Base-by-base conservation (phyloP, 2,113 vertebrate genomes). In the Anarrhichthys ocellatus region DNA sequence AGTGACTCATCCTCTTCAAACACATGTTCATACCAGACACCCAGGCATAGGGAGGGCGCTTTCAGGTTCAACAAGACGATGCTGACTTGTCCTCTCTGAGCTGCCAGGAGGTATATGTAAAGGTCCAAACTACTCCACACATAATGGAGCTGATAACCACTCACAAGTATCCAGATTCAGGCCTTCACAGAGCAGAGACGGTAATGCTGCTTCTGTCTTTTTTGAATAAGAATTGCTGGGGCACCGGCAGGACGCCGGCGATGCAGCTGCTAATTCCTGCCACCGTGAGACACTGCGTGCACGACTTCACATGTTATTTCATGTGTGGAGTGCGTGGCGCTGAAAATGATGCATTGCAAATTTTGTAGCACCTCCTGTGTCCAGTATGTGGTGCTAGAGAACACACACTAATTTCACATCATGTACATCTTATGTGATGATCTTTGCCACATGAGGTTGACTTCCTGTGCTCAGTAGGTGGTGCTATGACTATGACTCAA, bases 1-100 rank as follows among this genome's bases (percentile, higher is more conserved):
- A 38, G 54, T 74, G 70, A 78, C 69, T 79, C 66, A 79, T 24
- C 9, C 29, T 13, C 24, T 48, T 78, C 46, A 74, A 36, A 42
- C 14, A 46, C 46, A 70, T 62, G 34, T 34, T 36, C 3, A 44
- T 27, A 54, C 29, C 70, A 48, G 50, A 59, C 61, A 48, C 36
- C 15, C 50, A 29, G 46, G 44, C 17, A 18, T 14, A 48, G 24
- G 1, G 8, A 46, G 58, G 56, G 13, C 0, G 10, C 38, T 46
- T 65, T 58, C 29, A 68, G 8, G 22, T 46, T 38, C 48, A 42
- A 71, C 71, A 63, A 63, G 38, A 63, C 44, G 4, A 61, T 18
- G 22, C 42, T 29, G 42, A 29, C 20, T 66, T 9, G 14, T 62
- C 17, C 32, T 61, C 32, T 61, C 58, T 17, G 58, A 32, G 58